Evolutionary conservation across 1,140 invertebrate genomes (phyloP), one percentile per base, ranked within the genome.

Genomic region (Drusus annulatus): DNA sequence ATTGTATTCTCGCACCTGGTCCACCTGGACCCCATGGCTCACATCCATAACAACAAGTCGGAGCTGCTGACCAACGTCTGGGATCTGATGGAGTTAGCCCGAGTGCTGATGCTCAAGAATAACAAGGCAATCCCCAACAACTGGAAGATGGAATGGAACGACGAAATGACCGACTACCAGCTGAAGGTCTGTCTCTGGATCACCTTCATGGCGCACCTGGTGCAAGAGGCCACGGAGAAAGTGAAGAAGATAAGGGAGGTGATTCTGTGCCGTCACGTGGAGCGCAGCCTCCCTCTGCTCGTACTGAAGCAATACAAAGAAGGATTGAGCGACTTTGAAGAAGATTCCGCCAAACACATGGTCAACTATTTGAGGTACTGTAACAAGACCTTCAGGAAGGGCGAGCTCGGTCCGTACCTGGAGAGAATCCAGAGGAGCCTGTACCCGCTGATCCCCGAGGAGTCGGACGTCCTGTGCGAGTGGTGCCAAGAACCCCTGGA

Each of bases 401-500:
- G 60, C 13, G 25, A 63, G 19, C 16, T 63, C 15, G 19, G n/a
- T 21, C 10, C 10, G 21, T 63, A 17, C 51, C 51, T 8, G 13
- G 5, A 16, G 28, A 13, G n/a, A 51, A 58, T 60, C 54, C 58
- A 50, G 19, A 78, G n/a, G 52, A 56, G 25, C 45, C 28, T 63
- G 19, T 28, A 74, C 25, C 56, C 15, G 25, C 21, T 75, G 10
- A 15, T 79, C 7, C 36, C 52, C 3, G 78, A 79, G 25, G n/a
- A 45, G 6, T 8, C 21, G 1, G 10, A 19, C 2, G 6, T 17
- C 7, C 36, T 45, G 36, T 79, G 78, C 31, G 78, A 79, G 0
- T 79, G 78, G 78, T 79, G 78, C 21, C 31, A 65, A 3, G 78
- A 79, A 17, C 10, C n/a, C 0, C 25, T 79, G 36, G n/a, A 51